These are phyloP conservation scores for Cyphomyrus plagiostoma DNA, from an alignment of 2,113 vertebrate species.

Conservation along the genomic window DNA sequence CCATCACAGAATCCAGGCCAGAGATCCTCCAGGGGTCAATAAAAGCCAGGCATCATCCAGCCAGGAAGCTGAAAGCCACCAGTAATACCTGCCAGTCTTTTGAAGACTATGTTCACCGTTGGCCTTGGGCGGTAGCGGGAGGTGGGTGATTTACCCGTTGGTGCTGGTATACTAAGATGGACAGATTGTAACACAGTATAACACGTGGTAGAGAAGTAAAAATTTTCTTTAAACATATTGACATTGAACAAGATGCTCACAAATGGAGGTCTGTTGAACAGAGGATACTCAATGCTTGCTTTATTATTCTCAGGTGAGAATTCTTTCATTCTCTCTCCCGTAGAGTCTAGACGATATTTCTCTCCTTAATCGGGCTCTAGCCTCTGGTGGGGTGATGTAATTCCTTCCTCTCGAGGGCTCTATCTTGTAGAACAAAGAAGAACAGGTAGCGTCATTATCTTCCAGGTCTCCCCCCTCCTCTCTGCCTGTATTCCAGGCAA, in stretches of 20 bases:
- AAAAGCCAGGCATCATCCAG: slow-evolving; percentile 4
- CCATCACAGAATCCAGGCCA: background rate
- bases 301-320: slow-evolving; percentile 46
- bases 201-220: background rate
- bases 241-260: background rate
- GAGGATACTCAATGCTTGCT: slow-evolving; percentile 61
- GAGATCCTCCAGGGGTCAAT: slow-evolving; percentile 31
- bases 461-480: slow-evolving; percentile 25
- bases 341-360: background rate
- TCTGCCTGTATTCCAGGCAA: slow-evolving; percentile 55
- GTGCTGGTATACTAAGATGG: background rate
- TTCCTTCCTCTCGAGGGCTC: slow-evolving; percentile 45
- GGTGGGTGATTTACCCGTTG: background rate
- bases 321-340: background rate
- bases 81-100: background rate
- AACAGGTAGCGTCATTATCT: slow-evolving; percentile 41
- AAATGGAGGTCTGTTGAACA: slow-evolving; percentile 40
- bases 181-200: background rate
- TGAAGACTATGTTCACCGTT: background rate
- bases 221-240: background rate
- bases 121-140: background rate
- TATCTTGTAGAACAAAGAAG: slow-evolving; percentile 37
- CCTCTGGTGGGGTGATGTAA: slow-evolving; percentile 35
- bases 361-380: slow-evolving; percentile 16
- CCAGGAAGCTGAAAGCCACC: background rate